phyloP scores from a whole-genome alignment of 2,888 invertebrate genomes.

The Oscheius sp. region DNA sequence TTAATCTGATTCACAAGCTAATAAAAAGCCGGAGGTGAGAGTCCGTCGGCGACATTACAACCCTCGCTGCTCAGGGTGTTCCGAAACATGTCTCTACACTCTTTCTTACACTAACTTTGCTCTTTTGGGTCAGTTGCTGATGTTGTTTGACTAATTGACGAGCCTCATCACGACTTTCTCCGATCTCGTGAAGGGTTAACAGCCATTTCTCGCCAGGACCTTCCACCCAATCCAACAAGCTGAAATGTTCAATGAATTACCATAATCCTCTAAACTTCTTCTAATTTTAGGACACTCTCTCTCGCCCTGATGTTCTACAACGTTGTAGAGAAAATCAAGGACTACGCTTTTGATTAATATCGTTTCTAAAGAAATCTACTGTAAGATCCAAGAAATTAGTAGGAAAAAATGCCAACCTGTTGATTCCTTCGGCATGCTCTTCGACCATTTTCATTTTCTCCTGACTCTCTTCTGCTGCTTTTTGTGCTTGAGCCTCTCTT shows the following conservation, averaged over 20 bases:
- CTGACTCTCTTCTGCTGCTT: constrained; percentile 36
- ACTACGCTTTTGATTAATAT: too few species aligned
- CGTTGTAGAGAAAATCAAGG: too few species aligned
- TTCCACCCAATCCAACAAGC: constrained; percentile 59
- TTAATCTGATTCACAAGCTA: constrained; percentile 1
- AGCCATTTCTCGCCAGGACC: constrained; percentile 82
- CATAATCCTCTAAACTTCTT: too few species aligned
- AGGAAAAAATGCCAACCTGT: constrained; percentile 12
- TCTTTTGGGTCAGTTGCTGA: constrained; percentile 76
- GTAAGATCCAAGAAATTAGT: too few species aligned
- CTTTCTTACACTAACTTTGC: constrained; percentile 31
- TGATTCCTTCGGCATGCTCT: constrained; percentile 55
- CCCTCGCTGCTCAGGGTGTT: neutral
- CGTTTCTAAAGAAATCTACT: too few species aligned
- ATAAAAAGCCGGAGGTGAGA: constrained; percentile 5
- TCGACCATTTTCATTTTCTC: constrained; percentile 48
- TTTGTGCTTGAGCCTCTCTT: constrained; percentile 27
- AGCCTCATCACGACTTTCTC: constrained; percentile 76
- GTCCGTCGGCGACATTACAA: neutral
- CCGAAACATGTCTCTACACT: neutral
- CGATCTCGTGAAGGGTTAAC: constrained; percentile 77
- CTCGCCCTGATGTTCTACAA: too few species aligned
- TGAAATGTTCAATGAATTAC: too few species aligned
- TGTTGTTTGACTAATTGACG: constrained; percentile 81
- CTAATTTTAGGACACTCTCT: too few species aligned